Evolutionary conservation across 2,797 vertebrate species (phyloP).

Genomic region (Cercopithecus hamlyni): DNA sequence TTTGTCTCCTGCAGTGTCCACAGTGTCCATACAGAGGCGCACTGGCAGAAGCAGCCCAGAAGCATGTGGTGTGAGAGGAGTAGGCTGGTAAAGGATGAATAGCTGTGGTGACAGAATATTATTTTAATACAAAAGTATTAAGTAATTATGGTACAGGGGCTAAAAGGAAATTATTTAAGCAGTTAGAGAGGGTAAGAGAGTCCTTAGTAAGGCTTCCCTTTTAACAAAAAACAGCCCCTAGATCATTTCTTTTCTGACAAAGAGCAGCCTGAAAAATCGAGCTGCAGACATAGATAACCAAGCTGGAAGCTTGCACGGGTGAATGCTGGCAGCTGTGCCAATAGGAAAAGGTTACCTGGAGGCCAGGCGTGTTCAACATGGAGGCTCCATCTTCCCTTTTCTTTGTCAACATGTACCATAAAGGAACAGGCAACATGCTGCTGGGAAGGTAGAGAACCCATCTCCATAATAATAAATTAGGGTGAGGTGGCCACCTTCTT

Average conservation of each 20-base stretch:
- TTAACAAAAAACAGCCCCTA: background rate
- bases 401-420: background rate
- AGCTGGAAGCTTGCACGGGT: background rate
- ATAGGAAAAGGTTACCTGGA: background rate
- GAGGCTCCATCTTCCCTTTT: background rate
- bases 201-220: background rate
- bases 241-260: background rate
- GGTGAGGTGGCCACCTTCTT: background rate
- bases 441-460: background rate
- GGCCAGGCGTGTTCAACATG: background rate
- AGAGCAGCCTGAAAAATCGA: background rate
- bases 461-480: background rate
- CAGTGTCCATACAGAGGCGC: background rate
- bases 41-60: background rate
- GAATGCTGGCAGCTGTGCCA: background rate
- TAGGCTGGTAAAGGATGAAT: background rate
- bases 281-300: background rate
- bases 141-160: background rate
- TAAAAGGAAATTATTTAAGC: background rate
- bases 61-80: background rate
- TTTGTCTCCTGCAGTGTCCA: background rate
- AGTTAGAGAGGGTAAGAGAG: background rate
- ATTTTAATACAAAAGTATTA: background rate
- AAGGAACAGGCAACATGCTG: background rate
- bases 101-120: background rate